Evolutionary conservation across 1,140 invertebrate species (phyloP).

Genomic region (Probaryconus sp.): DNA sequence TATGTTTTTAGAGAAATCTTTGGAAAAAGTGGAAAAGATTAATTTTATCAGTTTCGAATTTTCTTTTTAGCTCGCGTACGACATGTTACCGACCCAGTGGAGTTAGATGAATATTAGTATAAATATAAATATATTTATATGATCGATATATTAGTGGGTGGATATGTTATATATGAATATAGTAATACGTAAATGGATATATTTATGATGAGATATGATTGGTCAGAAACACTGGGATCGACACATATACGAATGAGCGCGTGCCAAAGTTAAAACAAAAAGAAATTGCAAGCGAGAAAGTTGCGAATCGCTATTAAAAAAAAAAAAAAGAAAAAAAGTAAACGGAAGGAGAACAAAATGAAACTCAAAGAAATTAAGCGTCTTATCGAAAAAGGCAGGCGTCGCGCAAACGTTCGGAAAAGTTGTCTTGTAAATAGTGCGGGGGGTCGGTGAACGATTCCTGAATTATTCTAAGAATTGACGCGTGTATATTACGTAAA

Average conservation of each 20-base stretch:
- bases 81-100: constrained; percentile 38
- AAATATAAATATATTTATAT: constrained; percentile 42
- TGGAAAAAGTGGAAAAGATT: no score
- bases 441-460: constrained; percentile 66
- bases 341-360: no score
- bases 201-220: constrained; percentile 30
- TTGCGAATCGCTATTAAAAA: constrained; percentile 37
- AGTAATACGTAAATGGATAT: constrained; percentile 52
- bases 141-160: constrained; percentile 49
- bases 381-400: constrained; percentile 19
- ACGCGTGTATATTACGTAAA: constrained; percentile 73
- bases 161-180: constrained; percentile 54
- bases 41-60: no score
- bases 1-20: no score
- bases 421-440: constrained; percentile 68
- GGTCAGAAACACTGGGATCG: constrained; percentile 27
- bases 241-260: constrained; percentile 41
- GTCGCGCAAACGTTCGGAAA: constrained; percentile 15
- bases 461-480: constrained; percentile 67
- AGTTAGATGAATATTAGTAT: constrained; percentile 35
- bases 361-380: constrained; percentile 18
- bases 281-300: constrained; percentile 61
- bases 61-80: constrained; percentile 15
- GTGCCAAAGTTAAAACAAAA: constrained; percentile 70
- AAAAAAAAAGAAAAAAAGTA: no score